phyloP scores from a whole-genome alignment of 2,113 vertebrate genomes.

The Phaetusa simplex region DNA sequence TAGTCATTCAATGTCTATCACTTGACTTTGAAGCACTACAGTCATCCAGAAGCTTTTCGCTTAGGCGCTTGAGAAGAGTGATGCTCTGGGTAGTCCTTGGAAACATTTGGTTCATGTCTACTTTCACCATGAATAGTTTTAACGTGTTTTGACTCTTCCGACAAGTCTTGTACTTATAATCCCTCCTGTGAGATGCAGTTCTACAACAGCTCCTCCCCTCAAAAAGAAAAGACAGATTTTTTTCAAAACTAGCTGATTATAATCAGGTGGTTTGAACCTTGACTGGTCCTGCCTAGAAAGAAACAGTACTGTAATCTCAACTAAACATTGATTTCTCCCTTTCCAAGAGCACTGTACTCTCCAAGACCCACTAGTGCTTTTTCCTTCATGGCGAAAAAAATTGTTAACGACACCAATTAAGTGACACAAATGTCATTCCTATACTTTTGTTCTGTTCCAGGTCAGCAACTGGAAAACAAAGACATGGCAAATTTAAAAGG shows the following conservation, averaged over 20 bases:
- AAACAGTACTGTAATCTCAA: slow-evolving; percentile 20
- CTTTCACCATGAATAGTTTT: neutral
- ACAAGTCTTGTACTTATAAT: neutral
- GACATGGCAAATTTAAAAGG: neutral
- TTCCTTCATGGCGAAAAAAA: slow-evolving; percentile 22
- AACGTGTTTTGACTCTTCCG: neutral
- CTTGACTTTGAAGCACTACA: neutral
- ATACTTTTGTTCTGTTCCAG: slow-evolving; percentile 32
- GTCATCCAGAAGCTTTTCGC: neutral
- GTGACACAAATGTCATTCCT: slow-evolving; percentile 11
- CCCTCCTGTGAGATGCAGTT: neutral
- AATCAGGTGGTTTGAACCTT: neutral
- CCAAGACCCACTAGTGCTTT: slow-evolving; percentile 23
- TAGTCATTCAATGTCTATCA: neutral
- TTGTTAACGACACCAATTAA: slow-evolving; percentile 47
- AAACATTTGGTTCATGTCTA: neutral
- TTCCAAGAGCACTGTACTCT: slow-evolving; percentile 13
- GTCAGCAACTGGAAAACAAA: slow-evolving; percentile 45
- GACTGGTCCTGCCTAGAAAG: neutral
- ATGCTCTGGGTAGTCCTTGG: neutral
- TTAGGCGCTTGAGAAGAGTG: neutral
- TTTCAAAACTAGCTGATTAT: neutral
- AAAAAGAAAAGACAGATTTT: neutral
- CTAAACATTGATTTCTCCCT: slow-evolving; percentile 48
- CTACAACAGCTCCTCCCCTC: neutral